Conservation (phyloP, 2,797 vertebrate genomes). For the Sylvilagus floridanus region DNA sequence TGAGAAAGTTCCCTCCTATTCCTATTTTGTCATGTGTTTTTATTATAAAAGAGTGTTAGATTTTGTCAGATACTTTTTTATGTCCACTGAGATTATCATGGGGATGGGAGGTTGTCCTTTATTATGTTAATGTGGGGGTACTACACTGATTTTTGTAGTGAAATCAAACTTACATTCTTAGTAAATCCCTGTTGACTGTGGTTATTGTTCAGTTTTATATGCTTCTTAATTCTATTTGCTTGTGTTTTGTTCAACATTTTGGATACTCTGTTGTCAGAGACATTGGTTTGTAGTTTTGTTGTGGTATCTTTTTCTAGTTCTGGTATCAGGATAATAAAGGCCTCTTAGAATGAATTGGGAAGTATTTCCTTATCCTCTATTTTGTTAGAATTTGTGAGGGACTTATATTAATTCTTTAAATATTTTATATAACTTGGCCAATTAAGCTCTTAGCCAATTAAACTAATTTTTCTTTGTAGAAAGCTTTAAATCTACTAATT, state of each 20-base stretch:
- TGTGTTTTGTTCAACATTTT: neutral
- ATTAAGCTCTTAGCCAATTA: conserved; percentile 7
- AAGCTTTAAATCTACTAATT: conserved; percentile 55
- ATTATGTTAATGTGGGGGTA: neutral
- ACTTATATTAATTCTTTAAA: conserved; percentile 30
- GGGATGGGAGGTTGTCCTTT: neutral
- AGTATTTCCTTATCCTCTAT: neutral
- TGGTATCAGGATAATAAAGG: neutral
- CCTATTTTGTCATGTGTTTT: neutral
- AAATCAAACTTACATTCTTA: conserved; percentile 5
- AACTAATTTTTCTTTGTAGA: neutral
- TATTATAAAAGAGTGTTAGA: neutral
- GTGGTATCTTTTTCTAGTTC: neutral
- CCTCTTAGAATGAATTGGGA: neutral
- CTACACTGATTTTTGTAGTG: neutral
- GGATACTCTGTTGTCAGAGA: neutral
- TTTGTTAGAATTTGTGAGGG: neutral
- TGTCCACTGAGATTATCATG: neutral
- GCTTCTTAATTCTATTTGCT: neutral
- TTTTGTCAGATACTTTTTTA: conserved; percentile 38
- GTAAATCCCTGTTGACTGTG: neutral
- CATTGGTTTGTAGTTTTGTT: neutral
- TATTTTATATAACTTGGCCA: conserved; percentile 10
- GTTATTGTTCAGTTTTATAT: conserved; percentile 1
- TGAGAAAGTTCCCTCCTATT: neutral